Conservation (phyloP, 2,888 invertebrate species). For the Emmelina monodactyla region DNA sequence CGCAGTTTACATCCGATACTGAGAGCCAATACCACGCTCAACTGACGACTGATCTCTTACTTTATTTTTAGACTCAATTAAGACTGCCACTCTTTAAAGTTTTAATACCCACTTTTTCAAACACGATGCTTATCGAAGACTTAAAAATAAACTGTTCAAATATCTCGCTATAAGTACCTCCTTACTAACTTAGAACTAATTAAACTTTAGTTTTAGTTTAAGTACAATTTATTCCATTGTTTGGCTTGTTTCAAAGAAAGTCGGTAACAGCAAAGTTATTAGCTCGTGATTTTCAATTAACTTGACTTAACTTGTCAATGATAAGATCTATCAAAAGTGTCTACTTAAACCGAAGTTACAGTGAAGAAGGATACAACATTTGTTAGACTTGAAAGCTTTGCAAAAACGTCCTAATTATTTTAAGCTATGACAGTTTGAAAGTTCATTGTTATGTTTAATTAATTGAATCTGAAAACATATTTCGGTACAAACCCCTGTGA, state of each 20-base stretch:
- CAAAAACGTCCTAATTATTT: constrained; percentile 13
- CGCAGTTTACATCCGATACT: constrained; percentile 48
- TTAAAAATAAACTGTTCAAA: too few relatives aligned
- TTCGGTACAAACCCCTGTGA: too few relatives aligned
- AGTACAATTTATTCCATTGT: too few relatives aligned
- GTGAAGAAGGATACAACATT: constrained; percentile 56
- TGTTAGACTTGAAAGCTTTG: constrained; percentile 39
- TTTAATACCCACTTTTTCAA: constrained; percentile 6
- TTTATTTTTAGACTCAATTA: constrained; percentile 27
- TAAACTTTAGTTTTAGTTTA: too few relatives aligned
- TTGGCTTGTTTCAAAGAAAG: too few relatives aligned
- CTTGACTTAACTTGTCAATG: constrained; percentile 50
- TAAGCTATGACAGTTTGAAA: too few relatives aligned
- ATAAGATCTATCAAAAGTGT: constrained; percentile 55
- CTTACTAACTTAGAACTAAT: too few relatives aligned
- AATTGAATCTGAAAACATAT: too few relatives aligned
- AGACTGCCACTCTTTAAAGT: constrained; percentile 4
- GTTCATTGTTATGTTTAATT: too few relatives aligned
- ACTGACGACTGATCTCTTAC: constrained; percentile 32
- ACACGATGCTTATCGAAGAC: too few relatives aligned
- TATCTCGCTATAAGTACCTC: too few relatives aligned
- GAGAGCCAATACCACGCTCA: constrained; percentile 34
- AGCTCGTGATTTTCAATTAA: constrained; percentile 59
- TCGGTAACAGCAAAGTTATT: too few relatives aligned
- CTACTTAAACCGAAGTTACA: constrained; percentile 57